These are phyloP conservation scores for Sarcophaga subvicina DNA, from an alignment of 2,888 invertebrate species.

Conservation along the genomic window DNA sequence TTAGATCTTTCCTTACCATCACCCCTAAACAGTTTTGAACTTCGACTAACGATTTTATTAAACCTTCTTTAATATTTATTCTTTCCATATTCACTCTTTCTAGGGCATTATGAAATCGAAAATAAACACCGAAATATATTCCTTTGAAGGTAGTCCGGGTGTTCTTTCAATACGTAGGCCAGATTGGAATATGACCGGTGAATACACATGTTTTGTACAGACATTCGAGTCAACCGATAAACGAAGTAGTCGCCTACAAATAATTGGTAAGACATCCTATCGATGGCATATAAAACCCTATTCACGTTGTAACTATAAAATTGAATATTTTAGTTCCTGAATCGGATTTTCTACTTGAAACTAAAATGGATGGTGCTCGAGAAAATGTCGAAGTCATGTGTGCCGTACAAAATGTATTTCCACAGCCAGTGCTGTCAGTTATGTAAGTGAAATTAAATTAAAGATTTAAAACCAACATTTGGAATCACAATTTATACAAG, in stretches of 20 bases:
- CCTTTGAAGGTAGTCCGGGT: constrained; percentile 80
- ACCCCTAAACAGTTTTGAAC: no score
- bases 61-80: no score
- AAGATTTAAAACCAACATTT: neutral
- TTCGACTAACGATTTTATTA: no score
- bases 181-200: constrained; percentile 82
- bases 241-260: constrained; percentile 81
- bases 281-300: no score
- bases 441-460: constrained; percentile 75
- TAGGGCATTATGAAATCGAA: constrained; percentile 81
- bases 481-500: no score
- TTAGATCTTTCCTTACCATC: no score
- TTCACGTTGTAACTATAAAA: no score
- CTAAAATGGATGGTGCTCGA: constrained; percentile 79
- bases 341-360: constrained; percentile 81
- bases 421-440: constrained; percentile 80
- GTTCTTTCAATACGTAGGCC: constrained; percentile 81
- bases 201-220: constrained; percentile 82
- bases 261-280: constrained; percentile 77
- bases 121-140: constrained; percentile 80
- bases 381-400: constrained; percentile 80
- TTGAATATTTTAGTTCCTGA: constrained; percentile 78
- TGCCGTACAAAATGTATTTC: constrained; percentile 81
- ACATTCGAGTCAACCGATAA: constrained; percentile 82
- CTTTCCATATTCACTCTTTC: neutral